Evolutionary conservation across 2,113 vertebrate genomes (phyloP), one percentile per base, ranked within the genome.

Genomic region (Xenus cinereus): DNA sequence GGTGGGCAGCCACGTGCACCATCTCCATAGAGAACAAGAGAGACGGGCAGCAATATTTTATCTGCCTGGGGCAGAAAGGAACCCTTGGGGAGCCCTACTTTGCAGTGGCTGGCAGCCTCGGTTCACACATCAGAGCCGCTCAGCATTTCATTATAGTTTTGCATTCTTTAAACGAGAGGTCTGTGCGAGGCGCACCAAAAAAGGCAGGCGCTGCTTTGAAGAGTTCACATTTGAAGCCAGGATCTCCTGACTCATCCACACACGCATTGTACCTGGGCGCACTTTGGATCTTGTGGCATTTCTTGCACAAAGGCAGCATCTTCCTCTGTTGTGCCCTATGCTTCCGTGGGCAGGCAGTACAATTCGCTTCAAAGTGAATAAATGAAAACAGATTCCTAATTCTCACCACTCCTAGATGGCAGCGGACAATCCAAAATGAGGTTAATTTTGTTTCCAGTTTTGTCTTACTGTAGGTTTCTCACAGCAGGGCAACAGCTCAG

Each of bases 221-320:
- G 63, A 86, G 68, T 48, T 83, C 56, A 19, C 16, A 30, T 84
- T 27, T 89, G 86, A 89, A 92, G 64, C 18, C 67, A 75, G 90
- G 69, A 60, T 84, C 83, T 95, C 80, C 72, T 93, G 86, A 77
- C 43, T 93, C 79, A 92, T 75, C 79, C 57, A 71, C 60, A 83
- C 60, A 83, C 12, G 10, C 17, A 5, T 19, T 67, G 83, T 53
- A 87, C 39, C 56, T 78, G 23, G 56, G 41, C 32, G 35, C 53
- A 64, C 76, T 93, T 90, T 69, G n/a, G 89, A 81, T 69, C 62
- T 75, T 1, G 3, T 71, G 64, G 74, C 45, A 45, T 57, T 90
- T 78, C 43, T 81, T 84, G 60, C 67, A 72, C 57, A 93, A 90
- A 96, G 57, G 48, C 86, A 87, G 20, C 66, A 4, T 16, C 62